Conservation (phyloP, 92 coral and sea anemone species). For the Pocillopora meandrina region DNA sequence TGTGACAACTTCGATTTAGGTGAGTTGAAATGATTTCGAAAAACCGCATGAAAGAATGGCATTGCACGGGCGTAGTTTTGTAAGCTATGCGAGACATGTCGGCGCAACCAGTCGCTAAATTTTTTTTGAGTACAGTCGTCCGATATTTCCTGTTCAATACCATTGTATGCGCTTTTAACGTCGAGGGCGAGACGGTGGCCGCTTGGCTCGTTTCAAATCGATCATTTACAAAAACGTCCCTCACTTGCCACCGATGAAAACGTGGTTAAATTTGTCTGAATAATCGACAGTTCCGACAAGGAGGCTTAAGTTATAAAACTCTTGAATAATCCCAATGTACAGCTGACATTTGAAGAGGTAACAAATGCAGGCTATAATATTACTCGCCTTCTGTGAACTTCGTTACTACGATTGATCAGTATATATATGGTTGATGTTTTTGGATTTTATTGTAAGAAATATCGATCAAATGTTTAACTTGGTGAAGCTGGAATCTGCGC, state of each 20-base stretch:
- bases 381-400: background rate
- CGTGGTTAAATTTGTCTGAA: conserved; percentile 22
- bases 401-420: too few relatives aligned
- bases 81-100: conserved; percentile 23
- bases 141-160: conserved; percentile 5
- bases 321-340: background rate
- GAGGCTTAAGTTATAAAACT: background rate
- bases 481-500: conserved; percentile 22
- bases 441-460: background rate
- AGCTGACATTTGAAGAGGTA: background rate
- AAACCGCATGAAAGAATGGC: background rate
- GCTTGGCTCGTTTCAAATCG: conserved; percentile 4
- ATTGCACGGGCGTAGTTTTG: conserved; percentile 6
- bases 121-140: background rate
- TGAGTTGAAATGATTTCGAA: conserved; percentile 13
- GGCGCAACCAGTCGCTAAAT: background rate
- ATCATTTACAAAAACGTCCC: conserved; percentile 16
- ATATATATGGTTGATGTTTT: conserved; percentile 13
- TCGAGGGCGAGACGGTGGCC: background rate
- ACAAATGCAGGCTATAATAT: background rate
- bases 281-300: conserved; percentile 2
- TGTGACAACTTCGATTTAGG: background rate
- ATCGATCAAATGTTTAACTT: conserved; percentile 17
- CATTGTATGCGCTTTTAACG: background rate
- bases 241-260: conserved; percentile 14